Evolutionary conservation across 2,888 invertebrate species (phyloP).

Genomic region (Penaeus monodon): DNA sequence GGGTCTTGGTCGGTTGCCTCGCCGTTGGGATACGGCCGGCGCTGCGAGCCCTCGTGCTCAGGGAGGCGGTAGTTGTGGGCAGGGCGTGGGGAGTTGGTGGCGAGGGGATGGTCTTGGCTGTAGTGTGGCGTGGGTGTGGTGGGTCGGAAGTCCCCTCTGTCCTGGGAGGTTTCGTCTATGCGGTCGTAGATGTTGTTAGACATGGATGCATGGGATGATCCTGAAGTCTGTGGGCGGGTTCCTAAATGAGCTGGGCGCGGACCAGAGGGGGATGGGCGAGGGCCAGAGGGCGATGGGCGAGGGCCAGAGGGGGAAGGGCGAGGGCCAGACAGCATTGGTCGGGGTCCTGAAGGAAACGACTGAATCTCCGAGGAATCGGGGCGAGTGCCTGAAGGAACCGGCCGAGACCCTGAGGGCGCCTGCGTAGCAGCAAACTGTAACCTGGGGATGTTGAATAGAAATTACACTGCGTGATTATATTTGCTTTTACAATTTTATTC

Average conservation of each 20-base stretch:
- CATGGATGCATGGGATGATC: too few species aligned
- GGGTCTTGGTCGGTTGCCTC: not conserved
- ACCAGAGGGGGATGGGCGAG: too few species aligned
- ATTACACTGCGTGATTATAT: not conserved
- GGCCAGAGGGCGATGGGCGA: too few species aligned
- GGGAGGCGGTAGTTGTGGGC: not conserved
- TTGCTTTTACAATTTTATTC: too few species aligned
- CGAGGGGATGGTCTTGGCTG: not conserved
- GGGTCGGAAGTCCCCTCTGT: not conserved
- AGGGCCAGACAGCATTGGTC: not conserved
- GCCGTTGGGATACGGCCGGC: too few species aligned
- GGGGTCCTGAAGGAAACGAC: not conserved
- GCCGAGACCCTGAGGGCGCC: not conserved
- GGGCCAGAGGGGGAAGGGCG: too few species aligned
- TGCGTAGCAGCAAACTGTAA: slow-evolving; percentile 38
- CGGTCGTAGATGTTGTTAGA: too few species aligned
- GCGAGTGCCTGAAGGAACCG: not conserved
- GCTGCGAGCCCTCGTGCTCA: not conserved
- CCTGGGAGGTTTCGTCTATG: too few species aligned
- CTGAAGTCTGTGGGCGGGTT: too few species aligned
- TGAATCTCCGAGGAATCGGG: not conserved
- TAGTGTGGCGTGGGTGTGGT: not conserved
- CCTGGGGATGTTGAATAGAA: not conserved
- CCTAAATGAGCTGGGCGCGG: too few species aligned
- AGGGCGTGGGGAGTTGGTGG: not conserved